phyloP scores from a whole-genome alignment of 2,113 vertebrate species.

The Numida meleagris region DNA sequence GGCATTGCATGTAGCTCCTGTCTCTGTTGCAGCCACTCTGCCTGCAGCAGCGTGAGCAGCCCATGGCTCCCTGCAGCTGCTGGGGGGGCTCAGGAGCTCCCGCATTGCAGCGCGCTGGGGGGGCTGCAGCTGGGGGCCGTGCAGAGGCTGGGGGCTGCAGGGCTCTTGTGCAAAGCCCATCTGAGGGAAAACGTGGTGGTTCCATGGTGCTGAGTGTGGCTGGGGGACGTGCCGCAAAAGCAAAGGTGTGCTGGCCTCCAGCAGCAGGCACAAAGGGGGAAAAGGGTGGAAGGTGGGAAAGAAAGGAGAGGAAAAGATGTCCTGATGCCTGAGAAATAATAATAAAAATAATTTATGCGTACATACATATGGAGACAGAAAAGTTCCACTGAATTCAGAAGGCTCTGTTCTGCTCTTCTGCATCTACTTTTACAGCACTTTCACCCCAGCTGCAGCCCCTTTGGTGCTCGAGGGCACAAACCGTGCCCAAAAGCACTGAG shows the following conservation, averaged over 20 bases:
- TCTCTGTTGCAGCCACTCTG: not conserved
- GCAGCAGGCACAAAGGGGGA: not conserved
- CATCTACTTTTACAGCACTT: not conserved
- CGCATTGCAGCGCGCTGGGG: constrained; percentile 46
- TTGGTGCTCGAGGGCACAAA: not conserved
- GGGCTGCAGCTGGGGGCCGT: fast-evolving
- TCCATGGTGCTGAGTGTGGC: too few species aligned
- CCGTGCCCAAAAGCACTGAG: not conserved
- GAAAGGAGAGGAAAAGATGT: not conserved
- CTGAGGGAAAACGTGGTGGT: not conserved
- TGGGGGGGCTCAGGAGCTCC: constrained; percentile 16
- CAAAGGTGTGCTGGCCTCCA: not conserved
- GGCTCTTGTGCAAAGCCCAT: not conserved
- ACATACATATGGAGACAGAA: too few species aligned
- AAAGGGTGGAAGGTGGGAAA: not conserved
- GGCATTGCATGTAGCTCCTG: not conserved
- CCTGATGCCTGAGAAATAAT: not conserved
- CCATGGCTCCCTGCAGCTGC: constrained; percentile 13
- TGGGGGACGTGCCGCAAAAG: not conserved
- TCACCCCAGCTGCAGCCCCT: not conserved
- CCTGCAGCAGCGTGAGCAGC: not conserved
- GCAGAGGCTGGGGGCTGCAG: fast-evolving
- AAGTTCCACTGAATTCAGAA: not conserved
- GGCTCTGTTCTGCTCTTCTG: not conserved
- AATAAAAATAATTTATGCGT: not conserved